Base-by-base conservation (phyloP, 2,797 vertebrate species). In the Gallirallus australis region DNA sequence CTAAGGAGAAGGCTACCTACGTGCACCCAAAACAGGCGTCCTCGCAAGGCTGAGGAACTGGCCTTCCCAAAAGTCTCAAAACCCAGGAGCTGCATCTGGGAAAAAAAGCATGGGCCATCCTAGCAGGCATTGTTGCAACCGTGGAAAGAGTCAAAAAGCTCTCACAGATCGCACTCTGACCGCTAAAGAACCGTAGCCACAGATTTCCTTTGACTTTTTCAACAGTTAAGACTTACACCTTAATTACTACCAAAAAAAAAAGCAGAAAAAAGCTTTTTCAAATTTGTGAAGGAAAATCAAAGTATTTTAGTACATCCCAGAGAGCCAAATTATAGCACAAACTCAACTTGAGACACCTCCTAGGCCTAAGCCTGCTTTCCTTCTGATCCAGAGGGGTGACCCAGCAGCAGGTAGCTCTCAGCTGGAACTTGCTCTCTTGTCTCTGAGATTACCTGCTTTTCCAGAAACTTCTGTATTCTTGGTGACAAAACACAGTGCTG, bases 1-100 rank as follows among this genome's bases (percentile, higher is more conserved):
- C 48, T 9, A 19, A 28, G 57, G 60, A 73, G n/a, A 21, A 20
- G 27, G 60, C 57, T n/a, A 15, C 40, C 52, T 4, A 3, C 7
- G 4, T 0, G 0, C 27, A 25, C 48, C 61, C 1, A 1, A 21
- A 81, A 69, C 13, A n/a, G 0, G 0, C 11, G 11, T 33, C 50
- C 35, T 37, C 3, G 1, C 13, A 2, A 0, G 24, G 54, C 7
- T 0, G 0, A 52, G 57, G 33, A 28, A 18, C 53, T 1, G 1
- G 16, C 57, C 65, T 47, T 47, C 65, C 53, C n/a, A 59, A 27
- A 57, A 28, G 33, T 37, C 64, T 71, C 1, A 0, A 61, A 63
- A 87, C 21, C 30, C 42, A 48, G 18, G n/a, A 87, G 64, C 61
- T 50, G 23, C 31, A 19, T 0, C 10, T 27, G 48, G 33, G 24